Evolutionary conservation across 1,140 invertebrate genomes (phyloP), one percentile per base, ranked within the genome.

Genomic region (Zaprionus nigranus): DNA sequence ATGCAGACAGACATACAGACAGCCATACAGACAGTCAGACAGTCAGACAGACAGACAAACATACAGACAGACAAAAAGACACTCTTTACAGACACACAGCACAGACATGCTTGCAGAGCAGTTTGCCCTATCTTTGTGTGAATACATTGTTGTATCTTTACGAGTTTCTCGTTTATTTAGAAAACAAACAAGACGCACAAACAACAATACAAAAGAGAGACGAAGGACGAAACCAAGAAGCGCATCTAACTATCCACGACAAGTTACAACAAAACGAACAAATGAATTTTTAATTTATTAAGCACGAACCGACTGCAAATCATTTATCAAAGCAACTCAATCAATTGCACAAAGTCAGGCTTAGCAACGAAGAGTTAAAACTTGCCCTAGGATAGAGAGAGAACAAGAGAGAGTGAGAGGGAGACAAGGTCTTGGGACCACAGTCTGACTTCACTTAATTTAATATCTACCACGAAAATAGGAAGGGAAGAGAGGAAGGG

Each of bases 281-380:
- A 57, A 56, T 24, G 38, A 17, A 56, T 56, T 65, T 56, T 65
- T 65, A 65, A 65, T 65, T 65, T 65, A 56, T 65, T 65, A 38
- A 54, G 24, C 11, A 15, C 24, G 13, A 30, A 67, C 43, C 24
- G 34, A 56, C 38, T 49, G 15, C 28, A 24, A 53, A 57, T 61
- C 59, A 61, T 62, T 58, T 62, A 62, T 62, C 58, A 62, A 69
- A 49, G 22, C 38, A 62, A 57, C 68, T 69, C 26, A 43, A 74
- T 62, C 65, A 49, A 69, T 24, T 49, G 49, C 28, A 56, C 24
- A 58, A 46, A 46, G 40, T 46, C n/a, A 17, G 40, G 6, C 40
- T 43, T 7, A 17, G 40, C 40, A 17, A 15, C 2, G 40, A 7
- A 43, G 40, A 46, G 40, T 17, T 46, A 17, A 15, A 13, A 13